These are phyloP conservation scores for Phrixothrix hirtus DNA, from an alignment of 2,888 invertebrate species.

Conservation along the genomic window DNA sequence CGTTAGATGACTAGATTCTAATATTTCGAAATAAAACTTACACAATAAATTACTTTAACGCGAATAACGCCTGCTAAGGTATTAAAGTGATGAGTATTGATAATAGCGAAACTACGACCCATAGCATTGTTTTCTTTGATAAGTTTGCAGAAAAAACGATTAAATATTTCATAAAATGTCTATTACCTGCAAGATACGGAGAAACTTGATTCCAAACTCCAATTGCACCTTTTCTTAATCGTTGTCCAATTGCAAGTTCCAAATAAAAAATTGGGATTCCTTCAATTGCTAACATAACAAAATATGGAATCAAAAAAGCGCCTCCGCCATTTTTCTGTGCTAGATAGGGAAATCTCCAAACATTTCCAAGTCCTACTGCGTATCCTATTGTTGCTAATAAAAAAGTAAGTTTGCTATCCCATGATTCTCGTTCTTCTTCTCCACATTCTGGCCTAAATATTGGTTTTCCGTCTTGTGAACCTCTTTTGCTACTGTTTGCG, in stretches of 20 bases:
- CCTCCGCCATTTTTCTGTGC: slow-evolving; percentile 95
- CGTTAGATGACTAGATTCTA: too few relatives aligned
- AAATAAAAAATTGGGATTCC: slow-evolving; percentile 96
- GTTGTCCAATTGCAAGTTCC: slow-evolving; percentile 93
- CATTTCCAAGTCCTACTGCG: slow-evolving; percentile 92
- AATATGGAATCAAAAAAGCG: slow-evolving; percentile 95
- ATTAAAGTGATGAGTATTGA: too few relatives aligned
- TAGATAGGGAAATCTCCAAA: slow-evolving; percentile 93
- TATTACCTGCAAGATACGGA: slow-evolving; percentile 73
- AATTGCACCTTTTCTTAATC: slow-evolving; percentile 89
- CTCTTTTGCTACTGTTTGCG: slow-evolving; percentile 62
- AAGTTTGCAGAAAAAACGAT: too few relatives aligned
- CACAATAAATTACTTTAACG: too few relatives aligned
- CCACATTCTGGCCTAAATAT: slow-evolving; percentile 69
- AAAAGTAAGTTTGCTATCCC: slow-evolving; percentile 93
- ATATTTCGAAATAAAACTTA: too few relatives aligned
- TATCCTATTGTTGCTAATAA: slow-evolving; percentile 86
- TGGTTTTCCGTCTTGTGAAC: slow-evolving; percentile 63
- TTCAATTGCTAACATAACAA: slow-evolving; percentile 91
- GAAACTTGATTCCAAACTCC: slow-evolving; percentile 95
- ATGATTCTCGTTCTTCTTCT: slow-evolving; percentile 81
- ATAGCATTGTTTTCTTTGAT: too few relatives aligned
- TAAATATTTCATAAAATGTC: too few relatives aligned
- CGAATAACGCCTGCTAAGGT: too few relatives aligned
- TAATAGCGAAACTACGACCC: too few relatives aligned